Evolutionary conservation across 1,140 invertebrate genomes (phyloP), one percentile per base, ranked within the genome.

Genomic region (Eciton burchellii): DNA sequence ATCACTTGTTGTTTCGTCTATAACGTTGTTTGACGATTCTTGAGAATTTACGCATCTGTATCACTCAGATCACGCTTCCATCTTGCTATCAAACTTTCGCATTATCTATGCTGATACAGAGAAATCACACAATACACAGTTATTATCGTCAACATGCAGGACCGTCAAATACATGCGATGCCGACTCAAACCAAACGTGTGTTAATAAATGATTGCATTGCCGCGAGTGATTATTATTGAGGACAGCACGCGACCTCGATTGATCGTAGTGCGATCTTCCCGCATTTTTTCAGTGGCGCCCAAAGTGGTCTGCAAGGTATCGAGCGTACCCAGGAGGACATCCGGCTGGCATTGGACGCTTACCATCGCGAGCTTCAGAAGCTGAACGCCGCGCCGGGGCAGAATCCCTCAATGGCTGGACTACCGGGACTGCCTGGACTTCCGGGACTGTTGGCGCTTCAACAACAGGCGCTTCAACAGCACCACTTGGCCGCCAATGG

Each of bases 361-460:
- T 98, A 98, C 92, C 97, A 98, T 90, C 95, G 98, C 52, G 98
- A 99, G 93, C 94, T 99, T 9, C 96, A 97, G 89, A 98, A 98
- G 91, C 94, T 99, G 66, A 97, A 97, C 89, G 95, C 95, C 85
- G 94, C 94, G 84, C 94, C 95, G 73, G 95, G 95, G 49, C 94
- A 93, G 87, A 94, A 95, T 83, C 94, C 95, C 21, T 94, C 95
- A 71, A 86, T 96, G 47, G 94, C 94, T 3, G 91, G 90, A 59
- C 77, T 94, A 45, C 92, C 95, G 16, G 94, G 94, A 59, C 93
- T 95, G 82, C 95, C 95, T 45, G 95, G 94, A 45, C 95, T 96
- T 72, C 95, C 96, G 35, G 95, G 96, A 60, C 94, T 97, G 35
- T 93, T 97, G 84, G 96, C 96, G 0, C 94, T 97, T 35, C 97